These are phyloP conservation scores for Sicus ferrugineus DNA, from an alignment of 2,888 invertebrate species.

Conservation along the genomic window DNA sequence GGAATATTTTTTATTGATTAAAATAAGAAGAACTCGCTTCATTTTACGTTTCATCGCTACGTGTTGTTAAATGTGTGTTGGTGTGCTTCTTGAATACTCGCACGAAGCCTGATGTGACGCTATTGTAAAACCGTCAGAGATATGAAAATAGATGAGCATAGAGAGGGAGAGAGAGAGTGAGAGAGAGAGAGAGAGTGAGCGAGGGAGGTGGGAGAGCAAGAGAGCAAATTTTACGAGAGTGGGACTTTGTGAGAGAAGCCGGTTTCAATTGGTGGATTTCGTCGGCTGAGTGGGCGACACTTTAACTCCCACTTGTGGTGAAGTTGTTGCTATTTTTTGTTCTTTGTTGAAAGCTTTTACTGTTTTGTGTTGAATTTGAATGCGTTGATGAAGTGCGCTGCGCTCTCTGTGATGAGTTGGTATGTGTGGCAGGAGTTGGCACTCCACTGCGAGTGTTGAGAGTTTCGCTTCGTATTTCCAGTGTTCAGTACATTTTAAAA, in stretches of 20 bases:
- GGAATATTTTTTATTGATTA: conserved; percentile 59
- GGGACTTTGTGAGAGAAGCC: conserved; percentile 1
- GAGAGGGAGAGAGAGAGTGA: not conserved
- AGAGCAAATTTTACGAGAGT: not conserved
- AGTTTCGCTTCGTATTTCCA: too few relatives aligned
- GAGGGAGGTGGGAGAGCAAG: conserved; percentile 5
- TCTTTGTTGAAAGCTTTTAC: too few relatives aligned
- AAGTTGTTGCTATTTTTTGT: too few relatives aligned
- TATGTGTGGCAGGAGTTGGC: too few relatives aligned
- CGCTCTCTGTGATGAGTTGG: too few relatives aligned
- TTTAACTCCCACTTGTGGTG: too few relatives aligned
- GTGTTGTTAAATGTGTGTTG: conserved; percentile 25
- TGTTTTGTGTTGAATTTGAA: too few relatives aligned
- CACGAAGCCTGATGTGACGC: conserved; percentile 42
- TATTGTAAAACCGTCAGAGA: conserved; percentile 40
- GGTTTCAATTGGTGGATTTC: too few relatives aligned
- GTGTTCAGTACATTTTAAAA: too few relatives aligned
- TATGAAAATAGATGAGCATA: not conserved
- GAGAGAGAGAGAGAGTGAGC: not conserved
- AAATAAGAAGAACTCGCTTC: conserved; percentile 50
- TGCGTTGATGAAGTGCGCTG: too few relatives aligned
- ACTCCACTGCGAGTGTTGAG: too few relatives aligned
- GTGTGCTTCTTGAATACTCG: conserved; percentile 18
- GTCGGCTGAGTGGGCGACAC: too few relatives aligned
- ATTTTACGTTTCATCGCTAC: conserved; percentile 47